Percentiles rank a stretch among this genome's conserved stretches.
These are phyloP conservation scores for Mellivora capensis DNA, from an alignment of 2,113 vertebrate species.

Conservation along the genomic window DNA sequence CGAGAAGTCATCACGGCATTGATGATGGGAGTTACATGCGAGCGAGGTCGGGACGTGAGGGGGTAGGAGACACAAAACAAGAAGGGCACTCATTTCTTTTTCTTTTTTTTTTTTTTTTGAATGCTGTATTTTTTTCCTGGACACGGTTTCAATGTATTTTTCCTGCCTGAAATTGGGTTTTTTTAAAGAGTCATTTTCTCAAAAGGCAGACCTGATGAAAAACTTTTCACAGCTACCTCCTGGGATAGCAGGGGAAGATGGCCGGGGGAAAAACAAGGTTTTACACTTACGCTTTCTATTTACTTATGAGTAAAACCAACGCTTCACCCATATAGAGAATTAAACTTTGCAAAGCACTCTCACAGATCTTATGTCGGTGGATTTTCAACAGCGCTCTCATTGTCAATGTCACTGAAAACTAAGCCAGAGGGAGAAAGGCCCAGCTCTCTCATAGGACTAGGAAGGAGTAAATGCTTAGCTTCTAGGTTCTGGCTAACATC, in stretches of 20 bases:
- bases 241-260: neutral
- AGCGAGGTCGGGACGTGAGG: rapidly evolving
- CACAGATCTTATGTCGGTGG: neutral
- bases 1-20: neutral
- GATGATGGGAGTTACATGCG: neutral
- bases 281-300: neutral
- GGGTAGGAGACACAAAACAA: neutral
- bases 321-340: neutral
- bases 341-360: neutral
- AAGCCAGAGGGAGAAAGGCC: neutral
- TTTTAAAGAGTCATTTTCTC: constrained; percentile 54
- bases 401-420: neutral
- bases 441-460: neutral
- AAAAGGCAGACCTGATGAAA: neutral
- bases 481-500: neutral
- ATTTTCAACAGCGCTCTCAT: neutral
- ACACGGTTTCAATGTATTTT: constrained; percentile 2
- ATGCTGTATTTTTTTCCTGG: neutral
- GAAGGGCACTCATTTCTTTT: neutral
- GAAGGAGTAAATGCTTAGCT: neutral
- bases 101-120: neutral
- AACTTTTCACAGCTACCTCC: neutral
- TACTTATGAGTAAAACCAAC: neutral
- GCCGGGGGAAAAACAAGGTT: neutral
- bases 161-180: constrained; percentile 22